A percentile compares a stretch with the other conserved stretches of the same genome.
Conservation (phyloP, 2,797 vertebrate species). For the Micropoecilia bifurca region DNA sequence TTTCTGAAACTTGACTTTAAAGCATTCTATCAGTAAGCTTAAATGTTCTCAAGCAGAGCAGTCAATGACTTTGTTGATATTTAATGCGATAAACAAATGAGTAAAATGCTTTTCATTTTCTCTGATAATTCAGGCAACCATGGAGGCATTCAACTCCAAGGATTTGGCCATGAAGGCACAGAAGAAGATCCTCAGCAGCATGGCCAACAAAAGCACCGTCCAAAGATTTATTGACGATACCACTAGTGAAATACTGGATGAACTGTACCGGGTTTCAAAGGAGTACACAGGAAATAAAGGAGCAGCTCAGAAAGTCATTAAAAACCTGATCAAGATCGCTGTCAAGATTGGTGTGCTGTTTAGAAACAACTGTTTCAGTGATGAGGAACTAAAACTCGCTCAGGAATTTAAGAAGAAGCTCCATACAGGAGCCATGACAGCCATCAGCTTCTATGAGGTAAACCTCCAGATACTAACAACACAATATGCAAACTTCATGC, state of each 20-base stretch:
- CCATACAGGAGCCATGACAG: constrained; percentile 88
- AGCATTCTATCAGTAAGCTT: not conserved
- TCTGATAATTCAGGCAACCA: constrained; percentile 63
- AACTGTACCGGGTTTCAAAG: constrained; percentile 91
- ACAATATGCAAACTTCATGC: not conserved
- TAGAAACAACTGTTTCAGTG: constrained; percentile 85
- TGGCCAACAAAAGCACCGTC: constrained; percentile 87
- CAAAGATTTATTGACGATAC: constrained; percentile 93
- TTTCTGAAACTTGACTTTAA: not conserved
- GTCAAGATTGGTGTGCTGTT: constrained; percentile 90
- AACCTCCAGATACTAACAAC: fast-evolving
- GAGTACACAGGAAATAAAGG: constrained; percentile 83
- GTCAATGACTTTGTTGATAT: not conserved
- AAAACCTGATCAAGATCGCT: constrained; percentile 90
- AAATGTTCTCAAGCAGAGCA: not conserved
- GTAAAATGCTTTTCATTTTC: not conserved
- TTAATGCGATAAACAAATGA: not conserved
- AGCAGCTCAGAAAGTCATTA: constrained; percentile 90
- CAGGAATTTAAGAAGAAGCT: constrained; percentile 89
- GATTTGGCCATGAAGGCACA: constrained; percentile 88
- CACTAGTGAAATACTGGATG: constrained; percentile 90
- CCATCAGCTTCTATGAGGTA: constrained; percentile 91
- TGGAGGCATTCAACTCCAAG: constrained; percentile 91
- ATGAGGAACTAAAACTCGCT: constrained; percentile 83
- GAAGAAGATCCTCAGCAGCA: constrained; percentile 91